These are phyloP conservation scores for Drosophila paulistorum DNA, from an alignment of 1,140 invertebrate genomes.

Conservation along the genomic window DNA sequence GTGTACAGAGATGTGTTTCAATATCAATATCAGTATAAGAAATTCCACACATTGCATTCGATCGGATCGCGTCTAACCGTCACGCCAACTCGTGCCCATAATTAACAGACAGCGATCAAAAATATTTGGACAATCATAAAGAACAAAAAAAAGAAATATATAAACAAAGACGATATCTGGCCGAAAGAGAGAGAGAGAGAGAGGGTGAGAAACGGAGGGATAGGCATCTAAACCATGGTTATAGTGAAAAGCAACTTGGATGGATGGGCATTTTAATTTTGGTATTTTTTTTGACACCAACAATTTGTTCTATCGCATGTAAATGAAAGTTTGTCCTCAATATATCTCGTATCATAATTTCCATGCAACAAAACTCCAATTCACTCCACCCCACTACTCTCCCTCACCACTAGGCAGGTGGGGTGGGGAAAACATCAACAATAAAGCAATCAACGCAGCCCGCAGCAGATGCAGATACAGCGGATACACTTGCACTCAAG, in stretches of 20 bases:
- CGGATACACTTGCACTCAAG: constrained; percentile 22
- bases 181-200: not conserved
- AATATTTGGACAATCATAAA: constrained; percentile 77
- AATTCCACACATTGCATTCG: not conserved
- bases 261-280: constrained; percentile 5
- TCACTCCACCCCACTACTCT: too few species aligned
- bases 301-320: constrained; percentile 77
- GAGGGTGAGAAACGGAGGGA: not conserved
- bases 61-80: constrained; percentile 25
- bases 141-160: constrained; percentile 2
- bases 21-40: constrained; percentile 4
- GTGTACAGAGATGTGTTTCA: constrained; percentile 13
- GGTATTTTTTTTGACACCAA: constrained; percentile 62
- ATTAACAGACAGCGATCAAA: constrained; percentile 64
- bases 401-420: too few species aligned
- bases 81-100: constrained; percentile 75
- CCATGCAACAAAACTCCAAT: constrained; percentile 24
- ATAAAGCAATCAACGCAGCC: constrained; percentile 71
- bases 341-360: constrained; percentile 63
- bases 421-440: constrained; percentile 40
- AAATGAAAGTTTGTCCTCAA: constrained; percentile 77
- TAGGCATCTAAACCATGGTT: too few species aligned
- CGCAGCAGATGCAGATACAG: constrained; percentile 30
- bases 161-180: constrained; percentile 14
- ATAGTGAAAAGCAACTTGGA: constrained; percentile 33